Evolutionary conservation across 2,888 invertebrate species (phyloP).

Genomic region (Electrophaes corylata): DNA sequence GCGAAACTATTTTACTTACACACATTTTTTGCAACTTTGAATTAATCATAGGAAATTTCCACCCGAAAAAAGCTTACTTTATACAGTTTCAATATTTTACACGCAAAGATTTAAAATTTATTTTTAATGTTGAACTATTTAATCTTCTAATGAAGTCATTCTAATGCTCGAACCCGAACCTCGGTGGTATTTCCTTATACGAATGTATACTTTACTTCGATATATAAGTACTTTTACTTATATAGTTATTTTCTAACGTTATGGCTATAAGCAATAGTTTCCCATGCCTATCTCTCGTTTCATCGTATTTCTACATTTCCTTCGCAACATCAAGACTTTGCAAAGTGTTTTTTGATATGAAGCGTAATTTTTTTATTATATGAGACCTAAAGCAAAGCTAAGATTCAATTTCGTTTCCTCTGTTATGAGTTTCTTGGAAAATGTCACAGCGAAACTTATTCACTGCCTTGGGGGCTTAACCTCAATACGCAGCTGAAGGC

Average conservation of each 20-base stretch:
- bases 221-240: no score
- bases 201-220: no score
- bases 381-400: conserved; percentile 10
- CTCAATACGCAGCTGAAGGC: conserved; percentile 28
- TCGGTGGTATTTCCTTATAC: no score
- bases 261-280: neutral
- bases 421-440: conserved; percentile 24
- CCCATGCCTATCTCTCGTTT: neutral
- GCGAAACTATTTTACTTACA: conserved; percentile 46
- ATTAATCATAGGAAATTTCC: conserved; percentile 1
- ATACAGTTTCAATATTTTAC: no score
- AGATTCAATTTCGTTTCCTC: conserved; percentile 16
- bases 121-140: no score
- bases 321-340: neutral
- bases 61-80: no score
- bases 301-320: conserved; percentile 1
- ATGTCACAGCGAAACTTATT: conserved; percentile 27
- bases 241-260: no score
- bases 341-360: neutral
- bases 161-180: no score
- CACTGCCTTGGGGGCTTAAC: conserved; percentile 20
- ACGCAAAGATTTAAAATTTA: no score
- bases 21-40: conserved; percentile 22
- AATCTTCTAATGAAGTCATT: no score
- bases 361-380: no score